phyloP scores from a whole-genome alignment of 2,797 vertebrate species.

The Aselliscus stoliczkanus region DNA sequence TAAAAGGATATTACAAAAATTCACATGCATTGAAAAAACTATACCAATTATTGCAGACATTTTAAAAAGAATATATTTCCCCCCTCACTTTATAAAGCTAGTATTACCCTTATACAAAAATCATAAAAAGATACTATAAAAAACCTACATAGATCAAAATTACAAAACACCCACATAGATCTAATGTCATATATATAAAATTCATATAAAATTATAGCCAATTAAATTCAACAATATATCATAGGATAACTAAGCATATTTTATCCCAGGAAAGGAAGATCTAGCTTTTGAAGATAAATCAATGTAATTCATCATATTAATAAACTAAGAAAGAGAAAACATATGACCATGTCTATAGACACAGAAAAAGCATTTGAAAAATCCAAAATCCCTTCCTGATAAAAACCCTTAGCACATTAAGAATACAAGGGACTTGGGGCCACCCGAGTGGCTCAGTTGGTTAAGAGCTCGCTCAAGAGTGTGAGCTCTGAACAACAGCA shows the following conservation, averaged over 20 bases:
- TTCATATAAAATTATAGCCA: background rate
- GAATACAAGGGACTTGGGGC: background rate
- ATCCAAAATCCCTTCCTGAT: background rate
- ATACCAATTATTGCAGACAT: too few relatives aligned
- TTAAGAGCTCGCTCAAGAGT: too few relatives aligned
- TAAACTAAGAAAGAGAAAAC: background rate
- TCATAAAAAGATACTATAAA: background rate
- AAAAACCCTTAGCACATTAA: background rate
- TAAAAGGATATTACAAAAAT: too few relatives aligned
- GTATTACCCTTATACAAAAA: background rate
- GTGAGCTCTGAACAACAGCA: too few relatives aligned
- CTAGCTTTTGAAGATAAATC: background rate
- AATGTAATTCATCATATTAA: background rate
- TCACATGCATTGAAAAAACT: background rate
- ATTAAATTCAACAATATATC: background rate
- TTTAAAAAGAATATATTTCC: background rate
- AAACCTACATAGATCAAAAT: background rate
- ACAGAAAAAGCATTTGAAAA: background rate
- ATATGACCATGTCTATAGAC: background rate
- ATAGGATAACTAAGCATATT: background rate
- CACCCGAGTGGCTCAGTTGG: too few relatives aligned
- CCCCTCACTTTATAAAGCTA: background rate
- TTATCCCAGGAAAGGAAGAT: background rate
- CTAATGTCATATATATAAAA: background rate
- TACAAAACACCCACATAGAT: background rate